Evolutionary conservation across 2,888 invertebrate species (phyloP).

Genomic region (Litoditis marina): DNA sequence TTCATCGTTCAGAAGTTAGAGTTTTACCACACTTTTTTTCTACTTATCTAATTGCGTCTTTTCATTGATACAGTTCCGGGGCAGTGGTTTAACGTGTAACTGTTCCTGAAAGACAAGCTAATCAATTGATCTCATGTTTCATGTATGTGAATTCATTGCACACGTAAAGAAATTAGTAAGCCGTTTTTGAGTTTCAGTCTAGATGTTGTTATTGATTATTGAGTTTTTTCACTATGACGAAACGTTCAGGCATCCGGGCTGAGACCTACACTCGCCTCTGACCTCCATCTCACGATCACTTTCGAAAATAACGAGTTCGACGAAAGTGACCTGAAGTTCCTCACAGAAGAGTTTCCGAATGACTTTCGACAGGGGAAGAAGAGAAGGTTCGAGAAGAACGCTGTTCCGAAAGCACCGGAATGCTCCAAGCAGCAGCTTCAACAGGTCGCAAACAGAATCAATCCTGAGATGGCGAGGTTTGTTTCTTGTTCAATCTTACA

Average conservation of each 20-base stretch:
- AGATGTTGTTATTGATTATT: neutral
- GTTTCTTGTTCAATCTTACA: neutral
- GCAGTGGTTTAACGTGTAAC: no score
- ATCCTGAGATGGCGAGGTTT: slow-evolving; percentile 21
- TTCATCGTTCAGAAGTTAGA: no score
- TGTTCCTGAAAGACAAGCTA: no score
- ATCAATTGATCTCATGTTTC: no score
- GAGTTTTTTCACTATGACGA: neutral
- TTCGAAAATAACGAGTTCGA: slow-evolving; percentile 56
- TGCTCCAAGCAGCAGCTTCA: slow-evolving; percentile 34
- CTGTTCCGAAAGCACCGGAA: slow-evolving; percentile 11
- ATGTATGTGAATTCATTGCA: no score
- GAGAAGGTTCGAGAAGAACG: no score
- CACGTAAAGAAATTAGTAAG: no score
- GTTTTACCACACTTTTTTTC: slow-evolving; percentile 6
- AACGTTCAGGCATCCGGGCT: slow-evolving; percentile 48
- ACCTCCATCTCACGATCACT: slow-evolving; percentile 53
- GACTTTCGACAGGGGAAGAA: slow-evolving; percentile 25
- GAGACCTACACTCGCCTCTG: slow-evolving; percentile 52
- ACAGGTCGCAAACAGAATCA: slow-evolving; percentile 25
- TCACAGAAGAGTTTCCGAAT: slow-evolving; percentile 44
- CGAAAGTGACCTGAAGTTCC: slow-evolving; percentile 39
- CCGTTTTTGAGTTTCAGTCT: no score
- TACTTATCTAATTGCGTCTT: neutral
- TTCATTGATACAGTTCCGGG: neutral